Evolutionary conservation across 2,113 vertebrate species (phyloP), one percentile per base, ranked within the genome.

Genomic region (Andinoacara biseriatus): DNA sequence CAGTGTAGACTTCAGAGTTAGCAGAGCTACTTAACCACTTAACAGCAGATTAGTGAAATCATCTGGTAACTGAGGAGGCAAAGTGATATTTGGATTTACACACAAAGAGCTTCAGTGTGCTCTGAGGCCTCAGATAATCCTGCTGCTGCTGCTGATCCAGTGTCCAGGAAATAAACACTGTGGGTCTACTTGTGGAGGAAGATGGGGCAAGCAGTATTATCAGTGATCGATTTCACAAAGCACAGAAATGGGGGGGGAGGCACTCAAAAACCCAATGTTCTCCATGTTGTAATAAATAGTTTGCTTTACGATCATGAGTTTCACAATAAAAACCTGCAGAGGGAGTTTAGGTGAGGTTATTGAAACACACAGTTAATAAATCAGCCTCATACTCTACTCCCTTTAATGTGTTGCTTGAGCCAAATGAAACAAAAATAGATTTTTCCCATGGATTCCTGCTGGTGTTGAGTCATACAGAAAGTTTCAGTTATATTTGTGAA

Each of bases 1-100:
- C 43, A 31, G 15, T 72, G 26, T 52, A 52, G 43, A 31, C 65
- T 52, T 72, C 26, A 72, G 49, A 80, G 72, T 74, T 59, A 17
- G 58, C 40, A 9, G 10, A 59, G 69, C 87, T 38, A 14, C 83
- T 83, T 76, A 83, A 63, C 61, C 87, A 89, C 88, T 89, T 82
- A 89, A 76, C 88, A 74, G 49, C 85, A 82, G 88, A 87, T 87
- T 87, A 87, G 82, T 11, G 85, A 17, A 62, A 58, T 62, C 75
- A 10, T 75, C 81, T 72, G 74, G 82, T 81, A 89, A 82, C 88
- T 26, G 22, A 82, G 82, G 79, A 87, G 58, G 77, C 6, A n/a
- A 77, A 74, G 20, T 46, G 85, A 85, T 80, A 69, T 80, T 29
- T 46, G 76, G 67, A 31, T 63, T 80, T 40, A 9, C 7, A 35